A percentile compares a stretch with the other conserved stretches of the same genome.
Conservation (phyloP, 2,113 vertebrate species). For the Burhinus bistriatus region DNA sequence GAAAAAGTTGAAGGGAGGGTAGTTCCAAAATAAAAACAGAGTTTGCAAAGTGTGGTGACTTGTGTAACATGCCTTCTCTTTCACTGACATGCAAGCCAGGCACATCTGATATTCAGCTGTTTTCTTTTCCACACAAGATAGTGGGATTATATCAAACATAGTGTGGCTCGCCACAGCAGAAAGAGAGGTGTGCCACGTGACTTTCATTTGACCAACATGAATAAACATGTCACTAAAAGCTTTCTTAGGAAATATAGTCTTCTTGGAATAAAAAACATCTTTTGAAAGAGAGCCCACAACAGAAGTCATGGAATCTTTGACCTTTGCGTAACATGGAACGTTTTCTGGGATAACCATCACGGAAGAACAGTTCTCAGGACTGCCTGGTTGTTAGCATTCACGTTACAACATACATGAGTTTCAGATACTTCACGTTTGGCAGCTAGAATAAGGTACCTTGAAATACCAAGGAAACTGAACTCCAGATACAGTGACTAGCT, state of each 20-base stretch:
- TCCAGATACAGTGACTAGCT: neutral
- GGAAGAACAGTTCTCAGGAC: constrained; percentile 21
- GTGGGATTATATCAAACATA: constrained; percentile 39
- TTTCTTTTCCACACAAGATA: constrained; percentile 32
- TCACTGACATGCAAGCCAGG: constrained; percentile 23
- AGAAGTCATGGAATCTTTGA: constrained; percentile 64
- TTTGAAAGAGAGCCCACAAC: constrained; percentile 64
- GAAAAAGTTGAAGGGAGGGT: neutral
- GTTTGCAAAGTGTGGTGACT: neutral
- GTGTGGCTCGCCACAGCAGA: constrained; percentile 17
- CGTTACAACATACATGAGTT: neutral
- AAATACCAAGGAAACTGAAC: constrained; percentile 32
- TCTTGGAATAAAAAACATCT: constrained; percentile 47
- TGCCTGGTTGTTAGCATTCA: constrained; percentile 2
- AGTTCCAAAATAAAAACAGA: constrained; percentile 16
- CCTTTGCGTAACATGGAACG: constrained; percentile 53
- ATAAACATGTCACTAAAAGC: constrained; percentile 35
- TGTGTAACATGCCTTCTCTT: constrained; percentile 29
- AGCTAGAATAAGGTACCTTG: constrained; percentile 44
- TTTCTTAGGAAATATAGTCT: constrained; percentile 46
- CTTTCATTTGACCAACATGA: constrained; percentile 42
- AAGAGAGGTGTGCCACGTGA: constrained; percentile 39
- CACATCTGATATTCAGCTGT: constrained; percentile 63
- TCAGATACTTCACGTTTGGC: constrained; percentile 16
- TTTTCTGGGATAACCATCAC: constrained; percentile 28